These are phyloP conservation scores for Microplitis deprimator DNA, from an alignment of 2,888 invertebrate species.

Conservation along the genomic window DNA sequence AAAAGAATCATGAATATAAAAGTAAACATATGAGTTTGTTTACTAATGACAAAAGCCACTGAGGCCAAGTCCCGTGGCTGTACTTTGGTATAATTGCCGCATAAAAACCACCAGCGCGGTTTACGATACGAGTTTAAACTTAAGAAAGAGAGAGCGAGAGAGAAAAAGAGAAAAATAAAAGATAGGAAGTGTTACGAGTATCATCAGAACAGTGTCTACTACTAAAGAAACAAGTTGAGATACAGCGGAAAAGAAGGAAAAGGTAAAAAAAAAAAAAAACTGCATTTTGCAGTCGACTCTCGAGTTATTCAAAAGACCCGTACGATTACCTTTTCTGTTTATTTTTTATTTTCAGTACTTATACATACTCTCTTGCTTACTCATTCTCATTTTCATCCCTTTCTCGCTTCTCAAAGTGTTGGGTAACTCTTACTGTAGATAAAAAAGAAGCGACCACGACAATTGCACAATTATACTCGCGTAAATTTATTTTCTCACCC, in stretches of 20 bases:
- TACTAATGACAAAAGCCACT: constrained; percentile 33
- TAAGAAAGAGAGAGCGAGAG: neutral
- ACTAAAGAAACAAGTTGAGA: constrained; percentile 8
- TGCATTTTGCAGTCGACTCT: constrained; percentile 29
- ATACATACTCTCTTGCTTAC: neutral
- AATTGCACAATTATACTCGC: constrained; percentile 35
- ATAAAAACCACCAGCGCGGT: constrained; percentile 38
- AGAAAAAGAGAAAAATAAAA: no score
- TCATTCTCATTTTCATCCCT: constrained; percentile 19
- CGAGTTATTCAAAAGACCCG: constrained; percentile 14
- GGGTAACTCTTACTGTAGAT: constrained; percentile 22
- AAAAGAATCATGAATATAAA: constrained; percentile 6
- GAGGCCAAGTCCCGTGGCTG: constrained; percentile 18
- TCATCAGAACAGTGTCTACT: constrained; percentile 7
- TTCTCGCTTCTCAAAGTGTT: constrained; percentile 22
- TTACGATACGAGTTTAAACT: constrained; percentile 38
- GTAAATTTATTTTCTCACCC: constrained; percentile 12
- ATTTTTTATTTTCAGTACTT: neutral
- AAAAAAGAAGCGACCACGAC: constrained; percentile 26
- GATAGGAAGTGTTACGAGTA: constrained; percentile 24
- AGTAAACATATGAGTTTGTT: constrained; percentile 35
- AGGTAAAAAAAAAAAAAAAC: constrained; percentile 21
- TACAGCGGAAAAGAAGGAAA: constrained; percentile 13
- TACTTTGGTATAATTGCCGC: constrained; percentile 32
- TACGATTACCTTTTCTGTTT: constrained; percentile 18